Evolutionary conservation across 2,888 invertebrate species (phyloP).

Genomic region (Tetheella fluctuosa): DNA sequence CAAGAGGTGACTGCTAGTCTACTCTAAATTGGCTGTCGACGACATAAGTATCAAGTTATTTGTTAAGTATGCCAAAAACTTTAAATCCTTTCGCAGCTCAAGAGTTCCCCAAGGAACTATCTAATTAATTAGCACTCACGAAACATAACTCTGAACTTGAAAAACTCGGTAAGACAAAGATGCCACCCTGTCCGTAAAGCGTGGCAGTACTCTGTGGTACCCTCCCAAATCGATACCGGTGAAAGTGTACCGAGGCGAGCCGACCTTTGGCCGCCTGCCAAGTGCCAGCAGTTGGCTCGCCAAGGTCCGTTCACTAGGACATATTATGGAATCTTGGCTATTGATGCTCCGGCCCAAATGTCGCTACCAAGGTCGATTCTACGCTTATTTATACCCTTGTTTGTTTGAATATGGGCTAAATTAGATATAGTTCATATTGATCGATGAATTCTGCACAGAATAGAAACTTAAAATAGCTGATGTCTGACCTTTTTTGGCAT

Average conservation of each 20-base stretch:
- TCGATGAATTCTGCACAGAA: not conserved
- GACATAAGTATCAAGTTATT: not conserved
- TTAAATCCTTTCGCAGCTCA: not conserved
- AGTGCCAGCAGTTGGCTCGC: slow-evolving; percentile 27
- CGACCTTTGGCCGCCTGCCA: slow-evolving; percentile 47
- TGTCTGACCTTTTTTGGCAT: not conserved
- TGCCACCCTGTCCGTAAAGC: not conserved
- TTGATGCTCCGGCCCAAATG: slow-evolving; percentile 12
- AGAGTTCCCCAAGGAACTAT: not conserved
- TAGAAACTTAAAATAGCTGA: not conserved
- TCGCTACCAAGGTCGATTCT: slow-evolving; percentile 7
- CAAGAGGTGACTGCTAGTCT: not conserved
- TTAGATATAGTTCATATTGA: slow-evolving; percentile 4
- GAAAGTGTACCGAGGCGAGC: slow-evolving; percentile 46
- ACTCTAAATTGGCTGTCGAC: not conserved
- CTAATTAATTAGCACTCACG: not conserved
- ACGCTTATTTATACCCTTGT: slow-evolving; percentile 13
- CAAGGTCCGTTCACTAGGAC: slow-evolving; percentile 2
- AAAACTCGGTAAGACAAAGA: not conserved
- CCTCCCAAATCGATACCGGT: slow-evolving; percentile 44
- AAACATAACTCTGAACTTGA: slow-evolving; percentile 1
- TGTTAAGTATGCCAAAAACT: no score
- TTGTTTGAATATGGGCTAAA: slow-evolving; percentile 9
- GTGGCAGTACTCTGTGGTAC: slow-evolving; percentile 19
- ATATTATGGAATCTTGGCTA: not conserved